A percentile compares a stretch with the other conserved stretches of the same genome.
These are phyloP conservation scores for Hetaerina americana DNA, from an alignment of 1,140 invertebrate species.

Conservation along the genomic window DNA sequence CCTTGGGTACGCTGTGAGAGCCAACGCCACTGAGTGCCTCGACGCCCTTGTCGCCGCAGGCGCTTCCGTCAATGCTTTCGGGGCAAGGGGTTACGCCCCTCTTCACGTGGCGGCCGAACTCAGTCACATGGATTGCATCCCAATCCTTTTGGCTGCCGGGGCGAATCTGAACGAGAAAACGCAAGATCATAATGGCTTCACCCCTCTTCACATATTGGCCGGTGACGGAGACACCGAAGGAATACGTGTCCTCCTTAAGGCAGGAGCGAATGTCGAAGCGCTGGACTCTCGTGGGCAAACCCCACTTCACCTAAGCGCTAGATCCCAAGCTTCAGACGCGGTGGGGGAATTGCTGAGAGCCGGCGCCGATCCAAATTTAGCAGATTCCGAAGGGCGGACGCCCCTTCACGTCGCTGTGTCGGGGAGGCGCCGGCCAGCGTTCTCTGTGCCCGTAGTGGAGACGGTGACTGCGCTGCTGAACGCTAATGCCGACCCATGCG, in stretches of 20 bases:
- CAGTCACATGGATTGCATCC: conserved; percentile 52
- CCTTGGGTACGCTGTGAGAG: conserved; percentile 59
- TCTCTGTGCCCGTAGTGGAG: conserved; percentile 53
- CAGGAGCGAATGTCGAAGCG: conserved; percentile 52
- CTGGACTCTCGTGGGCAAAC: conserved; percentile 64
- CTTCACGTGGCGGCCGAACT: conserved; percentile 64
- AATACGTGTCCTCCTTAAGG: conserved; percentile 52
- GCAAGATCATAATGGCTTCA: conserved; percentile 49
- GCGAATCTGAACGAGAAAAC: conserved; percentile 46
- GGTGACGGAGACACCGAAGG: conserved; percentile 62
- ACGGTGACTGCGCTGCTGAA: conserved; percentile 35
- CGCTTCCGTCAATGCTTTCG: conserved; percentile 49
- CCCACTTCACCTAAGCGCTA: conserved; percentile 59
- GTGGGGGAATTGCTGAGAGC: conserved; percentile 51
- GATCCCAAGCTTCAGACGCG: conserved; percentile 41
- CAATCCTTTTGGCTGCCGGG: conserved; percentile 48
- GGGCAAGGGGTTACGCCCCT: conserved; percentile 55
- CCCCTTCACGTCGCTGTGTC: conserved; percentile 58
- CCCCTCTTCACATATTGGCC: conserved; percentile 65
- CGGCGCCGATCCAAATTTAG: conserved; percentile 55
- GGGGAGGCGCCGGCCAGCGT: conserved; percentile 56
- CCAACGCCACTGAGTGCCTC: conserved; percentile 58
- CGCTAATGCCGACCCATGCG: conserved; percentile 69
- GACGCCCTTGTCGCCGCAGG: conserved; percentile 55
- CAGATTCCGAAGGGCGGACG: conserved; percentile 62